A percentile compares a stretch with the other conserved stretches of the same genome.
Conservation (phyloP, 2,888 invertebrate species). For the Anticlea derivata region DNA sequence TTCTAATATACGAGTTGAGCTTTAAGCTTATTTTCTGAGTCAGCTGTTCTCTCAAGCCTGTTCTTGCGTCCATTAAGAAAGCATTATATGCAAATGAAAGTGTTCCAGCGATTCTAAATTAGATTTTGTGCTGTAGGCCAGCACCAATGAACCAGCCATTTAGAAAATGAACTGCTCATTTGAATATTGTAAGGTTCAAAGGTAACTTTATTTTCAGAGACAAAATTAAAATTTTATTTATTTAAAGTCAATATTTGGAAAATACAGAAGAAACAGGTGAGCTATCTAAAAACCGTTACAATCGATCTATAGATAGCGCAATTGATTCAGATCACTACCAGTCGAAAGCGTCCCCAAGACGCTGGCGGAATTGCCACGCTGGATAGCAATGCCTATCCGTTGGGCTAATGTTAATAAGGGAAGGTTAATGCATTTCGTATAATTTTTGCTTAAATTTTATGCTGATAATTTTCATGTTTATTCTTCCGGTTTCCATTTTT, state of each 20-base stretch:
- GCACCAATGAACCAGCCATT: conserved; percentile 44
- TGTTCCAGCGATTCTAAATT: conserved; percentile 55
- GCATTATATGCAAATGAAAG: conserved; percentile 62
- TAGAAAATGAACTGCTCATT: conserved; percentile 43
- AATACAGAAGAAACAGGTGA: too few species aligned
- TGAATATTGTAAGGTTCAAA: conserved; percentile 28
- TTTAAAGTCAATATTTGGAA: too few species aligned
- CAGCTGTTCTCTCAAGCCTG: conserved; percentile 6
- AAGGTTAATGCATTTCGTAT: conserved; percentile 8
- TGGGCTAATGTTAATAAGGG: too few species aligned
- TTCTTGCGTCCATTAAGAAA: conserved; percentile 46
- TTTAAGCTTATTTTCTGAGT: background rate
- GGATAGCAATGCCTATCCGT: too few species aligned
- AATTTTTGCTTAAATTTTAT: conserved; percentile 9
- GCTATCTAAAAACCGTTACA: too few species aligned
- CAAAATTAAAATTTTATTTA: too few species aligned
- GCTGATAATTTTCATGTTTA: background rate
- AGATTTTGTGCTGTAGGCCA: conserved; percentile 44
- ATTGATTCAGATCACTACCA: too few species aligned
- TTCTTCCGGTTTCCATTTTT: conserved; percentile 1
- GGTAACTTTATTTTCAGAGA: too few species aligned
- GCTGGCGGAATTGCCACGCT: too few species aligned
- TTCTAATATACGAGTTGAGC: background rate
- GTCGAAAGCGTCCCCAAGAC: too few species aligned
- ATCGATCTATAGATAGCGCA: too few species aligned